phyloP scores from a whole-genome alignment of 2,888 invertebrate genomes.

The Micropterix aruncella region DNA sequence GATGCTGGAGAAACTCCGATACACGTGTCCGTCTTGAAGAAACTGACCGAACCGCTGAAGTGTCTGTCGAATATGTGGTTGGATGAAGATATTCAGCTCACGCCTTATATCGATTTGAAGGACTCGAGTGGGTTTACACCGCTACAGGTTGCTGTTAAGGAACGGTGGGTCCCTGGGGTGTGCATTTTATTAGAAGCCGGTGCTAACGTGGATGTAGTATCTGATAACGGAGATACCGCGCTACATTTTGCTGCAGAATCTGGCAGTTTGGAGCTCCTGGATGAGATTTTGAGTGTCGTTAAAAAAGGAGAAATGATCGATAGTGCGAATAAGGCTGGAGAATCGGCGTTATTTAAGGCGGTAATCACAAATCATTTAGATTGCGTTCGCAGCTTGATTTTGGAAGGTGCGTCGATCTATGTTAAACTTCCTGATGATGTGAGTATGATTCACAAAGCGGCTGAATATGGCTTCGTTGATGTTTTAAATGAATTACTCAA shows the following conservation, averaged over 20 bases:
- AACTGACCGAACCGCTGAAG: conserved; percentile 28
- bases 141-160: conserved; percentile 33
- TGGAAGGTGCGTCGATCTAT: conserved; percentile 31
- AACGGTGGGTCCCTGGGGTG: conserved; percentile 36
- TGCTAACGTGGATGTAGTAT: conserved; percentile 31
- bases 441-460: conserved; percentile 22
- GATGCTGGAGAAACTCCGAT: conserved; percentile 32
- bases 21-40: conserved; percentile 33
- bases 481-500: background rate
- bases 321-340: conserved; percentile 29
- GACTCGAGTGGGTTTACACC: conserved; percentile 36
- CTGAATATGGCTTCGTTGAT: background rate
- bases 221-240: conserved; percentile 35
- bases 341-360: conserved; percentile 35
- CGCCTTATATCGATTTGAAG: conserved; percentile 28
- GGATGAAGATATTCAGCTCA: background rate
- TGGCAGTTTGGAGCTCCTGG: conserved; percentile 32
- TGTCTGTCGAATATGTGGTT: conserved; percentile 15
- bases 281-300: conserved; percentile 33
- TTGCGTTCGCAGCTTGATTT: conserved; percentile 29
- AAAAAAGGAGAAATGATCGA: conserved; percentile 33
- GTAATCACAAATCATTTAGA: conserved; percentile 25
- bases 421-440: conserved; percentile 27
- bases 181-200: conserved; percentile 36
- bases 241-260: conserved; percentile 38